Percentiles rank a stretch among this genome's conserved stretches.
Evolutionary conservation across 2,113 vertebrate species (phyloP).

Genomic region (Raja brachyura): DNA sequence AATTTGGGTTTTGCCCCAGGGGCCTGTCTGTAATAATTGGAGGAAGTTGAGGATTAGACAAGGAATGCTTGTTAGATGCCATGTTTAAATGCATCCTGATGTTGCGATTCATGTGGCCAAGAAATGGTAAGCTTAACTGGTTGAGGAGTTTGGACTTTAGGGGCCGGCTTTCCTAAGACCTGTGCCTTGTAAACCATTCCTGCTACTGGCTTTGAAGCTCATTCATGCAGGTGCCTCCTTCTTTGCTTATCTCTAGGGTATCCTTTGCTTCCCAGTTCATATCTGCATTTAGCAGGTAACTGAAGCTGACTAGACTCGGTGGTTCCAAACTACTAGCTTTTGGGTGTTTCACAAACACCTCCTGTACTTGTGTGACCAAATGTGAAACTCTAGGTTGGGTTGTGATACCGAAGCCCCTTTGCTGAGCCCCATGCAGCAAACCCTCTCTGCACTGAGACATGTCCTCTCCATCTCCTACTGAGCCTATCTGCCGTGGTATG

Average conservation of each 20-base stretch:
- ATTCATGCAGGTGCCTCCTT: neutral
- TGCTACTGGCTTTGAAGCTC: neutral
- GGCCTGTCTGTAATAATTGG: neutral
- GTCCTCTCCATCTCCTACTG: too few species aligned
- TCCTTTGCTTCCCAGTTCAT: too few species aligned
- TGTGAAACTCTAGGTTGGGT: too few species aligned
- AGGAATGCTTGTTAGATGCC: neutral
- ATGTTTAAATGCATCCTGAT: neutral
- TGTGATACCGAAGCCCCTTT: too few species aligned
- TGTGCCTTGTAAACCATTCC: neutral
- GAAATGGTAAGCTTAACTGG: neutral
- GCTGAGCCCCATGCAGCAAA: too few species aligned
- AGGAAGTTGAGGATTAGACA: neutral
- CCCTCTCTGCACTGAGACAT: too few species aligned
- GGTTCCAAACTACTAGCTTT: too few species aligned
- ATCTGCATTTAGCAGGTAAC: neutral
- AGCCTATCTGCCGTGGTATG: too few species aligned
- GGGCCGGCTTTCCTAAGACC: neutral
- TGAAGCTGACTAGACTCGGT: neutral
- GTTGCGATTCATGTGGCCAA: neutral
- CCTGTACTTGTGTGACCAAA: too few species aligned
- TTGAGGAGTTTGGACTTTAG: neutral
- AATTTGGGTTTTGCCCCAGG: neutral
- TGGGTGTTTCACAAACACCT: too few species aligned
- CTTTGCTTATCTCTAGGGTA: neutral